Evolutionary conservation across 2,888 invertebrate genomes (phyloP).

Genomic region (Pinctada fucata): DNA sequence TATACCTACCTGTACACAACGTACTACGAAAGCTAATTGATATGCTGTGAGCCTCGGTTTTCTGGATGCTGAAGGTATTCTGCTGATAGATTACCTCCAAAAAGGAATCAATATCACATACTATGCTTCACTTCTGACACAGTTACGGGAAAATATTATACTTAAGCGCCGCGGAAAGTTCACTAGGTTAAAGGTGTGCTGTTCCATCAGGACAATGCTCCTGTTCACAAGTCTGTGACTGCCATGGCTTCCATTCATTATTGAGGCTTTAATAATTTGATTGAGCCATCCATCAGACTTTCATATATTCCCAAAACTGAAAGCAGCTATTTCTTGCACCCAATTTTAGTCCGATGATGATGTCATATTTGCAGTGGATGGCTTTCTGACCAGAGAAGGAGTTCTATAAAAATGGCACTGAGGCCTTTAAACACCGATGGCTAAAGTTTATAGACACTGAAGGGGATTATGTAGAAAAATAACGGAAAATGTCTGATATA

Average conservation of each 20-base stretch:
- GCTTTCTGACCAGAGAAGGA: background rate
- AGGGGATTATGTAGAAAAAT: conserved; percentile 2
- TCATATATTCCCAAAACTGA: background rate
- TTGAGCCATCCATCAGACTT: background rate
- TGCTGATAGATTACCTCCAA: background rate
- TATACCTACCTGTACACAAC: too few relatives aligned
- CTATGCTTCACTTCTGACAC: background rate
- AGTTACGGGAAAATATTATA: too few relatives aligned
- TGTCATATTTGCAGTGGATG: background rate
- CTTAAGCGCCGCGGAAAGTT: background rate
- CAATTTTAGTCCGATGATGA: background rate
- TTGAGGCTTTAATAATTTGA: background rate
- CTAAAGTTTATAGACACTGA: background rate
- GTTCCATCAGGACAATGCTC: conserved; percentile 1
- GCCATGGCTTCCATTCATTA: background rate
- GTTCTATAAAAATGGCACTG: background rate
- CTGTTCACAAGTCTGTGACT: background rate
- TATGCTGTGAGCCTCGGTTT: background rate
- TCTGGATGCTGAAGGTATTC: conserved; percentile 1
- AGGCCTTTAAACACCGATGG: background rate
- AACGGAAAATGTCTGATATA: background rate
- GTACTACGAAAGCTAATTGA: too few relatives aligned
- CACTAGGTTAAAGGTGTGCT: background rate
- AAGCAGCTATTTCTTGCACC: background rate
- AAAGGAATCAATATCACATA: background rate